Percentiles rank a stretch among this genome's conserved stretches.
These are phyloP conservation scores for Gnathonemus echidnorhynchus DNA, from an alignment of 2,113 vertebrate species.

Conservation along the genomic window DNA sequence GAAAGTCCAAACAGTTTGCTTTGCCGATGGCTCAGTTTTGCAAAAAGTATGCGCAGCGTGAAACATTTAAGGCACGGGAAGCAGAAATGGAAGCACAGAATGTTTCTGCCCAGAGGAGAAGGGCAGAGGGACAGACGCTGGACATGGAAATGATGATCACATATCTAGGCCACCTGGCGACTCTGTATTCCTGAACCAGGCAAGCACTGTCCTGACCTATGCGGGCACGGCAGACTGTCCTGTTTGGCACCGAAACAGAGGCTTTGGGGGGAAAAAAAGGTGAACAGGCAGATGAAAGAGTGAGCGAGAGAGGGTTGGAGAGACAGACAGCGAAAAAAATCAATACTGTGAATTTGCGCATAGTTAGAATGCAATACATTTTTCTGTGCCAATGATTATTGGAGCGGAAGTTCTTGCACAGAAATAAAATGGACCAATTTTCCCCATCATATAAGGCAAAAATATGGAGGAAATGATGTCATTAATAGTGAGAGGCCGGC, in stretches of 20 bases:
- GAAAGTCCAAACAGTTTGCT: not conserved
- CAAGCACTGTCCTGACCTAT: not conserved
- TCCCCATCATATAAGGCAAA: conserved; percentile 17
- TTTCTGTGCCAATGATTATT: not conserved
- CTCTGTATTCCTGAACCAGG: not conserved
- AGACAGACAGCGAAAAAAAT: not conserved
- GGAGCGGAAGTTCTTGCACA: not conserved
- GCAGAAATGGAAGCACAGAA: not conserved
- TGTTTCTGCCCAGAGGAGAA: not conserved
- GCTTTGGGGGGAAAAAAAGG: not conserved
- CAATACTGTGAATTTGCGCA: conserved; percentile 7
- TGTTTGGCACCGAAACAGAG: not conserved
- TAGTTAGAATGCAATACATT: conserved; percentile 8
- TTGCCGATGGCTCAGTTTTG: not conserved
- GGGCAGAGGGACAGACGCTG: not conserved
- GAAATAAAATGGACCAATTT: conserved; percentile 14
- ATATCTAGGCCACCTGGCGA: not conserved
- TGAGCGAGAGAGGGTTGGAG: not conserved
- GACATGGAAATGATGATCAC: not conserved
- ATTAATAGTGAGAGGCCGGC: not conserved
- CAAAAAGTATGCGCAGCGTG: not conserved
- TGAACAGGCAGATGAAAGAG: not conserved
- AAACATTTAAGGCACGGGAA: not conserved
- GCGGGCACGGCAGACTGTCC: not conserved
- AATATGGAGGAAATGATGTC: not conserved